Percentiles rank a stretch among this genome's conserved stretches.
Conservation (phyloP, 2,888 invertebrate species). For the Bibio marci region DNA sequence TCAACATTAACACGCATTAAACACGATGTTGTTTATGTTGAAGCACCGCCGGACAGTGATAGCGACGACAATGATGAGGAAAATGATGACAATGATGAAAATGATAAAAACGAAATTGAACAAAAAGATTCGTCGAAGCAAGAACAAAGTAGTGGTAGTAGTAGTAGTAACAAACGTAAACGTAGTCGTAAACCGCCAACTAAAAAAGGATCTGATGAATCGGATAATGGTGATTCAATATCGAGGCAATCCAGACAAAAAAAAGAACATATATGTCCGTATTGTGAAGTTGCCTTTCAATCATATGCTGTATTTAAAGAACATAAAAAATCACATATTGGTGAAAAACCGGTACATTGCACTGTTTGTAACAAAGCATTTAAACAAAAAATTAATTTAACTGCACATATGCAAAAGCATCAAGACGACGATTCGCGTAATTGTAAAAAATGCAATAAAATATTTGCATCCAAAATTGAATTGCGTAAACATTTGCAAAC, state of each 20-base stretch:
- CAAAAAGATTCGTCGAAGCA: too few relatives aligned
- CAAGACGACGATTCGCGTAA: constrained; percentile 15
- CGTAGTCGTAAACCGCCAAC: background rate
- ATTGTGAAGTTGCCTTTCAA: constrained; percentile 31
- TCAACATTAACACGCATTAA: constrained; percentile 3
- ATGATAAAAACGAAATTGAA: background rate
- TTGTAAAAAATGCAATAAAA: constrained; percentile 18
- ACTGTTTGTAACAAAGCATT: constrained; percentile 28
- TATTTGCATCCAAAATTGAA: constrained; percentile 21
- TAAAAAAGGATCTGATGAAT: background rate
- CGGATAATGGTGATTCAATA: background rate
- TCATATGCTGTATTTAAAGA: constrained; percentile 32
- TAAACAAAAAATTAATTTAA: constrained; percentile 27
- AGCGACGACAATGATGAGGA: constrained; percentile 3
- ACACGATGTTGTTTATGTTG: constrained; percentile 8
- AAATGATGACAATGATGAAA: constrained; percentile 5
- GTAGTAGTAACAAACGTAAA: background rate
- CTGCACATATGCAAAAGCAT: constrained; percentile 29
- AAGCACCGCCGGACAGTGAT: constrained; percentile 6
- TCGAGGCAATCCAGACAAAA: background rate
- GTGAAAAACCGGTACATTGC: constrained; percentile 24
- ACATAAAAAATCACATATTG: constrained; percentile 32
- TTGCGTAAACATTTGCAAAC: constrained; percentile 23
- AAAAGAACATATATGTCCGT: background rate
- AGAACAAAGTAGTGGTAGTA: background rate